A percentile compares a stretch with the other conserved stretches of the same genome.
Conservation (phyloP, 1,140 invertebrate species). For the Drosophila kohkoa region DNA sequence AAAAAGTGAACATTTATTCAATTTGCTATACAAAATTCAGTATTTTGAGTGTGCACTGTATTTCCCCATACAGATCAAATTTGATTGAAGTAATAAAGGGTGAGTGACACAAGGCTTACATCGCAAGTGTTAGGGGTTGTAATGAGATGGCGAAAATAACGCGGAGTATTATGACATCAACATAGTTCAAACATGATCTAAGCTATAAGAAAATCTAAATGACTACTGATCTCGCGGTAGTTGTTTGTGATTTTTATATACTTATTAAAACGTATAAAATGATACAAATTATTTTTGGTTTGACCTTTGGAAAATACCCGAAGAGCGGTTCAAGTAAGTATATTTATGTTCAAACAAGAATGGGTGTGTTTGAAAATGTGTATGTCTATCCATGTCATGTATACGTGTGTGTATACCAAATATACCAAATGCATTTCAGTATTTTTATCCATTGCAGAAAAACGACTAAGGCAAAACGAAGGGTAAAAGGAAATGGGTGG, state of each 20-base stretch:
- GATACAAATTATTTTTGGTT: background rate
- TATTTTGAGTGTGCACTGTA: too few species aligned
- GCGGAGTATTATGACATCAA: slow-evolving; percentile 23
- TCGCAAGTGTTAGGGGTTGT: slow-evolving; percentile 55
- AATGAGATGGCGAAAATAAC: slow-evolving; percentile 36
- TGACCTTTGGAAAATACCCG: background rate
- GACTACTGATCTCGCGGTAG: background rate
- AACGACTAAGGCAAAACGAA: slow-evolving; percentile 5
- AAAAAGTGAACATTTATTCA: too few species aligned
- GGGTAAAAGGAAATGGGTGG: background rate
- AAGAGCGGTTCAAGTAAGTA: background rate
- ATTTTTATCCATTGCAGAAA: slow-evolving; percentile 57
- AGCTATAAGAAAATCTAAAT: background rate
- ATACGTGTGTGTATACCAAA: slow-evolving; percentile 59
- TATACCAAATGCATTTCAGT: slow-evolving; percentile 63
- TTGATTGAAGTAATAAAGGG: slow-evolving; percentile 49
- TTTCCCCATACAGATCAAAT: background rate
- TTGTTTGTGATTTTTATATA: background rate
- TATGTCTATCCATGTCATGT: background rate
- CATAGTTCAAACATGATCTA: slow-evolving; percentile 16
- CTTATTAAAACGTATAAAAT: background rate
- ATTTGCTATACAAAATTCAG: too few species aligned
- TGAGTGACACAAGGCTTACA: slow-evolving; percentile 61
- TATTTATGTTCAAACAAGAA: background rate
- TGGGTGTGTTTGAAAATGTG: background rate